These are phyloP conservation scores for Speoplatyrhinus poulsoni DNA, from an alignment of 2,113 vertebrate species.

Conservation along the genomic window DNA sequence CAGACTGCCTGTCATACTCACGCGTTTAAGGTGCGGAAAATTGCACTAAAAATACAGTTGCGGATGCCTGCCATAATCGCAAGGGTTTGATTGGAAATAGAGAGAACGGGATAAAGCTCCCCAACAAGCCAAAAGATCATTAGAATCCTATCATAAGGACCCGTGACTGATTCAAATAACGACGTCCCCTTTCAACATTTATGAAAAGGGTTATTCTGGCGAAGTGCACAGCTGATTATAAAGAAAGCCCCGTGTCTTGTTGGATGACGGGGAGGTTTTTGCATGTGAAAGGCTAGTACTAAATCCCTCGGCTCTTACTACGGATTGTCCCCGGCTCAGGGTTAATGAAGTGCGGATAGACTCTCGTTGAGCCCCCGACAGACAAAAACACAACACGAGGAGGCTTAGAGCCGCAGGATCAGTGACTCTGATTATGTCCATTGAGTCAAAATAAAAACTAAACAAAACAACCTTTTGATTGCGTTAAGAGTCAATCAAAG, in stretches of 20 bases:
- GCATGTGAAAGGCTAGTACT: constrained; percentile 90
- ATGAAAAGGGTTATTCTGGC: constrained; percentile 72
- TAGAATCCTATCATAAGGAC: constrained; percentile 66
- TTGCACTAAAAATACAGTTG: constrained; percentile 66
- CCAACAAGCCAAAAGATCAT: constrained; percentile 60
- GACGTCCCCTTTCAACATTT: constrained; percentile 48
- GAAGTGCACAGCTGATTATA: constrained; percentile 86
- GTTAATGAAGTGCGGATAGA: constrained; percentile 99
- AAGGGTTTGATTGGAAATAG: constrained; percentile 18
- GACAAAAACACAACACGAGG: constrained; percentile 89
- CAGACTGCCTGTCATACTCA: constrained; percentile 62
- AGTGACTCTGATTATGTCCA: constrained; percentile 97
- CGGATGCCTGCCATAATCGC: constrained; percentile 2
- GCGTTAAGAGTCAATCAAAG: constrained; percentile 98
- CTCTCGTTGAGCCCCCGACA: constrained; percentile 89
- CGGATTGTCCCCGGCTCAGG: constrained; percentile 87
- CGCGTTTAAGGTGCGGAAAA: constrained; percentile 67
- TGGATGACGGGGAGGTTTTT: constrained; percentile 77
- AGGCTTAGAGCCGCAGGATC: constrained; percentile 94
- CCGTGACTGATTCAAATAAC: constrained; percentile 75
- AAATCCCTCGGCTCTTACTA: constrained; percentile 85
- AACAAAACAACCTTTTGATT: constrained; percentile 92
- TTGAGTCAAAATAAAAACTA: constrained; percentile 91
- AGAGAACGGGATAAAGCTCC: constrained; percentile 31
- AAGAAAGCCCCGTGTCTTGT: constrained; percentile 71